Evolutionary conservation across 2,888 invertebrate genomes (phyloP).

Genomic region (Aquatica leii): DNA sequence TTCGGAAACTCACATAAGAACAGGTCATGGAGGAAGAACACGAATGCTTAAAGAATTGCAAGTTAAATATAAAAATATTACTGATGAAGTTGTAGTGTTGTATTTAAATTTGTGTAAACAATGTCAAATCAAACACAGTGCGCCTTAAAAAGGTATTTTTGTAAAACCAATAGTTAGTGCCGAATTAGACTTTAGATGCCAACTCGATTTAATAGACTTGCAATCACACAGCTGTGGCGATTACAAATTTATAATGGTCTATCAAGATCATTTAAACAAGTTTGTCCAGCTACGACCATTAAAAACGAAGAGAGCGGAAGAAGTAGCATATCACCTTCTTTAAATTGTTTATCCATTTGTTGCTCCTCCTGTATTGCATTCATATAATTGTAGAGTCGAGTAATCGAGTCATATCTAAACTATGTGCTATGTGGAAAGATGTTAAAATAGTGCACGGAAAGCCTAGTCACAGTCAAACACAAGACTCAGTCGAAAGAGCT

Average conservation of each 20-base stretch:
- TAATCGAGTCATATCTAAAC: too few relatives aligned
- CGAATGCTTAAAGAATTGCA: too few relatives aligned
- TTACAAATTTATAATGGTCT: not conserved
- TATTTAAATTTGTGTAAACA: slow-evolving; percentile 12
- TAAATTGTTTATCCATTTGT: not conserved
- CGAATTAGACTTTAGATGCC: not conserved
- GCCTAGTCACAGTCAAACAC: too few relatives aligned
- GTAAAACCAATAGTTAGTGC: not conserved
- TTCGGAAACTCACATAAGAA: too few relatives aligned
- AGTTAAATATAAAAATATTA: too few relatives aligned
- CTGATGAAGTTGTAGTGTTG: not conserved
- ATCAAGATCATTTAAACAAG: not conserved
- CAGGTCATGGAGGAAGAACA: too few relatives aligned
- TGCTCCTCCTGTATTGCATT: not conserved
- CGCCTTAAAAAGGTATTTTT: slow-evolving; percentile 1
- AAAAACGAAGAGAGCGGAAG: not conserved
- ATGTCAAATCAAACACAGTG: slow-evolving; percentile 9
- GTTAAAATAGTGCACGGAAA: too few relatives aligned
- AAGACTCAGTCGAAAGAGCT: too few relatives aligned
- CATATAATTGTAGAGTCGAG: not conserved
- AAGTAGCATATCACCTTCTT: slow-evolving; percentile 1
- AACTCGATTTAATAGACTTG: not conserved
- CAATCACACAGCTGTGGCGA: not conserved
- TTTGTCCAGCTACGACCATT: not conserved
- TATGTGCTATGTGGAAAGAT: too few relatives aligned